phyloP scores from a whole-genome alignment of 2,888 invertebrate species.

The Dilophus febrilis region DNA sequence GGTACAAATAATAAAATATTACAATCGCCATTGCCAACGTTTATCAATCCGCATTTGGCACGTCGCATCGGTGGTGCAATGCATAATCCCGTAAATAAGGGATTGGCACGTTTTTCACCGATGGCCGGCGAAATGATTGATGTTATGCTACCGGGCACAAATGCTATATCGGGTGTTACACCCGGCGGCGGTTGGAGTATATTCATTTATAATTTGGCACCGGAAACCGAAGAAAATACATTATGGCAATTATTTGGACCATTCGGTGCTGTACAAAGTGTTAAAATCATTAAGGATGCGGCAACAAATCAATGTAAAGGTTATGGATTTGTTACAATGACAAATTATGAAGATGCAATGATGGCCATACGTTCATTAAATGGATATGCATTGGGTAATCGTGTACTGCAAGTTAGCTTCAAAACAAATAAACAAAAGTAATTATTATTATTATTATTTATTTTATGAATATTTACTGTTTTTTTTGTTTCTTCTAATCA shows the following conservation, averaged over 20 bases:
- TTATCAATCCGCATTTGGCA: slow-evolving; percentile 63
- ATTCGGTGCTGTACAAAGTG: slow-evolving; percentile 53
- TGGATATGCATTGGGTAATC: slow-evolving; percentile 87
- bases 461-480: no score
- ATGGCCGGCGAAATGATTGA: slow-evolving; percentile 61
- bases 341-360: slow-evolving; percentile 92
- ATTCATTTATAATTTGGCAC: slow-evolving; percentile 90
- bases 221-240: slow-evolving; percentile 89
- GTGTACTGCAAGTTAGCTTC: slow-evolving; percentile 94
- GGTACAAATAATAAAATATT: slow-evolving; percentile 69
- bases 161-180: slow-evolving; percentile 31
- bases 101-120: slow-evolving; percentile 64
- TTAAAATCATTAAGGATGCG: slow-evolving; percentile 91
- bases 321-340: slow-evolving; percentile 97
- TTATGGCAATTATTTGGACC: slow-evolving; percentile 88
- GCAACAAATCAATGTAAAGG: slow-evolving; percentile 96
- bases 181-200: slow-evolving; percentile 46
- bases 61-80: slow-evolving; percentile 78
- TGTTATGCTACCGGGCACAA: slow-evolving; percentile 59
- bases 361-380: slow-evolving; percentile 92
- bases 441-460: slow-evolving; percentile 8
- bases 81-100: slow-evolving; percentile 70
- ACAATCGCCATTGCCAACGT: slow-evolving; percentile 64
- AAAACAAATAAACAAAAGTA: slow-evolving; percentile 72
- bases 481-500: not conserved